Evolutionary conservation across 2,797 vertebrate species (phyloP), one percentile per base, ranked within the genome.

Genomic region (Huso huso): DNA sequence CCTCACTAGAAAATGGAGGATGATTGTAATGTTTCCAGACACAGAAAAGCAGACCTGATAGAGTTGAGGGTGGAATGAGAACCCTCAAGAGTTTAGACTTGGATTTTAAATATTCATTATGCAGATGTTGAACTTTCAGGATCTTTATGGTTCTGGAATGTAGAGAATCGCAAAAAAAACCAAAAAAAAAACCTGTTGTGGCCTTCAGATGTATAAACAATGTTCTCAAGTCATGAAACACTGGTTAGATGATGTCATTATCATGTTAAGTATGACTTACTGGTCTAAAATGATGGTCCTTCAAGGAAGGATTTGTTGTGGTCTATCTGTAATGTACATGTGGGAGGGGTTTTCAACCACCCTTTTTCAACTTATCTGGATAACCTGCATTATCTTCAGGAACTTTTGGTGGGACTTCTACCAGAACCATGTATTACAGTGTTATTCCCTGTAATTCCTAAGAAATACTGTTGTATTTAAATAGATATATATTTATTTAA

Each of bases 61-160:
- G 67, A 71, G 55, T 23, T 37, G 61, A 62, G 68, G 63, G 64
- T 67, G 60, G 69, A 71, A 70, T 74, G 76, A 62, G 62, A 74
- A 68, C 49, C 37, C 37, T 37, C 37, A 37, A 74, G 70, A 73
- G 73, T 79, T 77, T 80, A 77, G 76, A 76, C 69, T 57, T 74
- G 79, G 77, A 81, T 84, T 73, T 74, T 73, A 83, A 84, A 77
- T 71, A 68, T 73, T 75, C 80, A 78, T 78, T 80, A 78, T 82
- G 79, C 76, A 72, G 74, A 69, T 73, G 77, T 80, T 73, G 61
- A 73, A 65, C 66, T 70, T 69, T 77, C 69, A 74, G 75, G 74
- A 79, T 70, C 82, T 85, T 86, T 83, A 86, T 86, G 83, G 3
- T 85, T 87, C 82, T 84, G 81, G 82, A 69, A 76, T 37, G 37